Evolutionary conservation across 2,113 vertebrate species (phyloP).

Genomic region (Panurus biarmicus): DNA sequence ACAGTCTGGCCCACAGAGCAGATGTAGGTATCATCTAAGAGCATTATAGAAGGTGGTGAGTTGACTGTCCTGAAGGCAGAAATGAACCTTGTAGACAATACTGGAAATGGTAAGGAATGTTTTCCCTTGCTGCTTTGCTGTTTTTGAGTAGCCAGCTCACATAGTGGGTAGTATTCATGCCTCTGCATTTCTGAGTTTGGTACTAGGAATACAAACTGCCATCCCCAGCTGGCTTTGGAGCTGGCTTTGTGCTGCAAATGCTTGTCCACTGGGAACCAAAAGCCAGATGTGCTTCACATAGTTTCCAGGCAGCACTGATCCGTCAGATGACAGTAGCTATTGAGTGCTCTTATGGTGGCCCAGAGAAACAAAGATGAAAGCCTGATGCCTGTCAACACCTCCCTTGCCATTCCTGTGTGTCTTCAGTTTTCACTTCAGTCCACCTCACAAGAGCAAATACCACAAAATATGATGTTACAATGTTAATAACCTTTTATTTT

Average conservation of each 20-base stretch:
- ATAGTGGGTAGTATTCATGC: background rate
- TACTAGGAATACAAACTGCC: conserved; percentile 14
- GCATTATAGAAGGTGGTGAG: background rate
- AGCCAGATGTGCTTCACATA: conserved; percentile 50
- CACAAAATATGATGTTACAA: background rate
- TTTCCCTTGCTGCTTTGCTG: background rate
- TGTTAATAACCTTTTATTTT: background rate
- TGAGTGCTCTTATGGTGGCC: conserved; percentile 46
- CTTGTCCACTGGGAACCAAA: background rate
- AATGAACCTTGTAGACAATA: background rate
- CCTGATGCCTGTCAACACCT: conserved; percentile 31
- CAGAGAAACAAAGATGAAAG: conserved; percentile 43
- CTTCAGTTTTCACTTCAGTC: conserved; percentile 24
- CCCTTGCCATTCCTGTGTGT: conserved; percentile 2
- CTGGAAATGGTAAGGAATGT: background rate
- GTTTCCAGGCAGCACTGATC: conserved; percentile 46
- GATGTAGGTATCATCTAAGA: background rate
- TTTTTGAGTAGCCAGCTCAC: background rate
- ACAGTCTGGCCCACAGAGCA: background rate
- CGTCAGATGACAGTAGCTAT: conserved; percentile 53
- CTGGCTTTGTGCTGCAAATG: conserved; percentile 16
- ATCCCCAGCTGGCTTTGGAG: background rate
- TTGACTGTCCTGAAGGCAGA: background rate
- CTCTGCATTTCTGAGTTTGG: conserved; percentile 6
- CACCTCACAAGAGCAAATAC: conserved; percentile 22